Base-by-base conservation (phyloP, 64 coral and sea anemone species). In the Cladopsammia gracilis region DNA sequence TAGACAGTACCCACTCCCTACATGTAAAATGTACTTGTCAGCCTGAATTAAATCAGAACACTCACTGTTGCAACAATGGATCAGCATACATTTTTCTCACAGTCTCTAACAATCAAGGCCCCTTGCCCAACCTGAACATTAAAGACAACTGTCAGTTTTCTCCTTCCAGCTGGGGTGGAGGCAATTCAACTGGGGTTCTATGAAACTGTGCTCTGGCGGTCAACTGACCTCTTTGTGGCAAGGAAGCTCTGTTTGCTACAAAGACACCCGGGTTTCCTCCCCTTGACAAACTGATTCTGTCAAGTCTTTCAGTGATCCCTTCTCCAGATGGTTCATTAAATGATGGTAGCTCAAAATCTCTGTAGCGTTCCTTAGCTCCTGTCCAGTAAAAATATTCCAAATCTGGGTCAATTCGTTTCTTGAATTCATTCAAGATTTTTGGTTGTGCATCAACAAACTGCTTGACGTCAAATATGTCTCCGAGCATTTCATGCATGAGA, bases 381-480 rank as follows among this genome's bases (percentile, higher is more conserved):
- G 93, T 94, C 87, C 93, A 94, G 66, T 94, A 94, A 75, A 67
- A 94, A 76, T 78, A 94, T 24, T 62, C 23, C 13, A 94, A 65
- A 73, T 78, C 60, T 64, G 82, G 82, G 78, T 93, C 62, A 56
- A 83, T 82, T 25, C 93, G 64, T 51, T 94, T 94, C 16, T 57
- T 82, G 58, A 94, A 89, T 76, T 94, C n/a, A n/a, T n/a, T n/a
- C 7, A 94, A 48, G 64, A 94, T 89, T 67, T 89, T 94, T 43
- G 75, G 86, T 45, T 68, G 77, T 22, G 70, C 86, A 83, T 53
- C 60, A 56, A 44, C 34, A 25, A 94, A 82, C 62, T 82, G 75
- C 76, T 94, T 89, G 16, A 89, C 60, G 65, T 89, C 77, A 76
- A 94, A 94, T 48, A 71, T 67, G 58, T 44, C 15, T 34, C 92